Percentiles rank a stretch among this genome's conserved stretches.
Evolutionary conservation across 2,113 vertebrate species (phyloP).

Genomic region (Caloenas nicobarica): DNA sequence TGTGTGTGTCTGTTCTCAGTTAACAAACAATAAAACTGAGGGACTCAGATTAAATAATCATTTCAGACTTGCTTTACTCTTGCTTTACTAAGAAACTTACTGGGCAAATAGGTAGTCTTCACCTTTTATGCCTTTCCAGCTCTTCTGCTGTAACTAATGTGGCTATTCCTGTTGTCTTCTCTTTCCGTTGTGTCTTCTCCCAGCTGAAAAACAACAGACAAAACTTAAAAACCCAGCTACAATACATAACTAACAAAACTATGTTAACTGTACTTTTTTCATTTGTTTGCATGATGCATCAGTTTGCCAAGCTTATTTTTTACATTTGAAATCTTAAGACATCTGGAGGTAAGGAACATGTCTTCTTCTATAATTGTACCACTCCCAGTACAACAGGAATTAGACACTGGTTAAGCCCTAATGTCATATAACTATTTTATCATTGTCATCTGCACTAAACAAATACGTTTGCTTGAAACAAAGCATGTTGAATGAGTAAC

Average conservation of each 20-base stretch:
- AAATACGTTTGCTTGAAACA: not conserved
- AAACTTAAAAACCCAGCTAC: not conserved
- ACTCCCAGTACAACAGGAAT: not conserved
- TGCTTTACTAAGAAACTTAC: not conserved
- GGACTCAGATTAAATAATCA: not conserved
- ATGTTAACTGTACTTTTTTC: not conserved
- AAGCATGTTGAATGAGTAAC: not conserved
- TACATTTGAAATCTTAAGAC: not conserved
- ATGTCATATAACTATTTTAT: not conserved
- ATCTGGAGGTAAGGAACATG: not conserved
- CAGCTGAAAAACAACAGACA: not conserved
- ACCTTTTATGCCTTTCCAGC: not conserved
- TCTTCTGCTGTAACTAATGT: not conserved
- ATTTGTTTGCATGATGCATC: not conserved
- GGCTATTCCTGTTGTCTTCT: not conserved
- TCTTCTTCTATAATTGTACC: not conserved
- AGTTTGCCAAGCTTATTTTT: not conserved
- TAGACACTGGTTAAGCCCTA: not conserved
- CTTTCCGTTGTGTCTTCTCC: not conserved
- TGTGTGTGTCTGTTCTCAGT: not conserved
- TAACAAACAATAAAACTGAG: not conserved
- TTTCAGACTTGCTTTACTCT: not conserved
- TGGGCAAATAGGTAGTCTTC: not conserved
- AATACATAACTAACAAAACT: not conserved
- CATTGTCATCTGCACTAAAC: not conserved